Conservation (phyloP, 2,113 vertebrate genomes). For the Festucalex cinctus region DNA sequence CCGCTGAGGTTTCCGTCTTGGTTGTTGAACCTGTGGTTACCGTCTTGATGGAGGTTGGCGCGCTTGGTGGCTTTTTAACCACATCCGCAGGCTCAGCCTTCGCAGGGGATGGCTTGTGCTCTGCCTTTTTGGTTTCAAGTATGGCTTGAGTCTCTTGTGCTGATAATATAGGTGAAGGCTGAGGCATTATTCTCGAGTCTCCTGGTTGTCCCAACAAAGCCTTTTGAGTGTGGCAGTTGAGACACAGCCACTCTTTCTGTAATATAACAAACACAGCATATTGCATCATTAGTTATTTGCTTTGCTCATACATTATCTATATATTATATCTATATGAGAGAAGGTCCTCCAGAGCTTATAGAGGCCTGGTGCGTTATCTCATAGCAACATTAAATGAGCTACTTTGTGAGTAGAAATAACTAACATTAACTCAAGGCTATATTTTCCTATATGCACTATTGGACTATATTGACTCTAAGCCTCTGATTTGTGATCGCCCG, state of each 20-base stretch:
- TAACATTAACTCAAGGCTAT: background rate
- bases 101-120: slow-evolving; percentile 8
- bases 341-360: background rate
- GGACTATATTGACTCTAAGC: slow-evolving; percentile 22
- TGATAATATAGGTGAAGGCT: slow-evolving; percentile 49
- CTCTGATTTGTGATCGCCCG: slow-evolving; percentile 24
- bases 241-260: slow-evolving; percentile 95
- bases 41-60: slow-evolving; percentile 49
- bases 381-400: background rate
- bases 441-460: background rate
- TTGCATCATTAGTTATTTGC: background rate
- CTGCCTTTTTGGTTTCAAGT: slow-evolving; percentile 23
- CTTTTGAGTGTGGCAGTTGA: slow-evolving; percentile 93
- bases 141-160: slow-evolving; percentile 34
- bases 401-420: background rate
- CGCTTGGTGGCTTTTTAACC: slow-evolving; percentile 19
- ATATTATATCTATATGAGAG: background rate
- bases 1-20: slow-evolving; percentile 10
- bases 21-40: slow-evolving; percentile 19
- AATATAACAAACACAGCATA: slow-evolving; percentile 22
- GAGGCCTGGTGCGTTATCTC: background rate
- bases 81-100: slow-evolving; percentile 21
- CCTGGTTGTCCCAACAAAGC: slow-evolving; percentile 85
- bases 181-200: slow-evolving; percentile 72
- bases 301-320: background rate